phyloP scores from a whole-genome alignment of 2,113 vertebrate genomes.

The Pterophyllum scalare region DNA sequence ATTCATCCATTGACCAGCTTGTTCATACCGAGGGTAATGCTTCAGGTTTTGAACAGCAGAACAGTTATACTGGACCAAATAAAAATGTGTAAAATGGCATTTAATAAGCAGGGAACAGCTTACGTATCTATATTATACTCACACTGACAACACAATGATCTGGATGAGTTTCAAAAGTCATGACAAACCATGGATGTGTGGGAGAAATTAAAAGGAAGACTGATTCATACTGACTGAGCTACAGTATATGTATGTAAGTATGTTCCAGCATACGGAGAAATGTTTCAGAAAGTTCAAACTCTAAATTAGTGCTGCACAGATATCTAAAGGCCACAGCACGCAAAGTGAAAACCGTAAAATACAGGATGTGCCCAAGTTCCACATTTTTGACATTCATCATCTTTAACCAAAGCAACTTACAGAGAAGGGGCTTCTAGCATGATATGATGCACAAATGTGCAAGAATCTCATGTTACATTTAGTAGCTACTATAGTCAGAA shows the following conservation, averaged over 20 bases:
- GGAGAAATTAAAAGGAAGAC: not conserved
- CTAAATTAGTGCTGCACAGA: not conserved
- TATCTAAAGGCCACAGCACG: not conserved
- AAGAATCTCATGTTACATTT: too few relatives aligned
- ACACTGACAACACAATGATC: not conserved
- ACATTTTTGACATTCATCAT: not conserved
- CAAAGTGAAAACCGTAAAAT: not conserved
- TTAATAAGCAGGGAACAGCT: not conserved
- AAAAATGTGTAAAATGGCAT: not conserved
- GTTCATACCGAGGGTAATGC: not conserved
- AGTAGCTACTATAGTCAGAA: not conserved
- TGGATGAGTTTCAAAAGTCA: not conserved
- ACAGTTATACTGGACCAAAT: not conserved
- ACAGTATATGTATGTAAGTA: not conserved
- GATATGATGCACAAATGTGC: not conserved
- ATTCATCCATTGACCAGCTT: not conserved
- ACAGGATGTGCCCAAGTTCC: not conserved
- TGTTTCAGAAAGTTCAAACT: not conserved
- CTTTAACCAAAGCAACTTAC: not conserved
- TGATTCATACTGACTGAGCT: not conserved
- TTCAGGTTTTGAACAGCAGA: not conserved
- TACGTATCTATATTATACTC: too few relatives aligned
- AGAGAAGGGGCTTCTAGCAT: not conserved
- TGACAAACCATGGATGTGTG: not conserved
- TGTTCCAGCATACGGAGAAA: not conserved